These are phyloP conservation scores for Eilema caniola DNA, from an alignment of 2,888 invertebrate species.

Conservation along the genomic window DNA sequence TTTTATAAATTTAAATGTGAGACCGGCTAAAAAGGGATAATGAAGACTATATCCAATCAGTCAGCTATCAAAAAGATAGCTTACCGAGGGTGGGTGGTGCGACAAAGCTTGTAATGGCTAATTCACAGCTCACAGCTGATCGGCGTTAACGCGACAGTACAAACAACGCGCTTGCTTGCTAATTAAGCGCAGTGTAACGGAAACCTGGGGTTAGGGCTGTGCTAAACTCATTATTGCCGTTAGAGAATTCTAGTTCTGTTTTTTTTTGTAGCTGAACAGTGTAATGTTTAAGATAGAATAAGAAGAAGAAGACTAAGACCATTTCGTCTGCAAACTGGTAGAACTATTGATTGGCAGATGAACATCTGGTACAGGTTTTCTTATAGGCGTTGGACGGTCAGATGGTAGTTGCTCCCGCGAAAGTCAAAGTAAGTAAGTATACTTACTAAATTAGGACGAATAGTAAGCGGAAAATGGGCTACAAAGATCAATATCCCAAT, in stretches of 20 bases:
- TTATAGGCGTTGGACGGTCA: not conserved
- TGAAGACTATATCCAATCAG: not conserved
- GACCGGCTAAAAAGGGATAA: not conserved
- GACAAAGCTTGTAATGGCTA: conserved; percentile 39
- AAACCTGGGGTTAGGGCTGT: conserved; percentile 47
- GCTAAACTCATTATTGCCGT: conserved; percentile 12
- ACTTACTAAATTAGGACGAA: not conserved
- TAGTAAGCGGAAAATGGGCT: too few relatives aligned
- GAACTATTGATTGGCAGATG: not conserved
- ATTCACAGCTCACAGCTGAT: conserved; percentile 63
- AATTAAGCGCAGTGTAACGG: conserved; percentile 66
- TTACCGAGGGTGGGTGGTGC: conserved; percentile 10
- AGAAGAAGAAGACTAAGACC: too few relatives aligned
- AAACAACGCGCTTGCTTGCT: conserved; percentile 69
- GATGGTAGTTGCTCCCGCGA: not conserved
- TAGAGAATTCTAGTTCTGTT: not conserved
- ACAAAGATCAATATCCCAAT: too few relatives aligned
- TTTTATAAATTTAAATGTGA: too few relatives aligned
- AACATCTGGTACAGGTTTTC: not conserved
- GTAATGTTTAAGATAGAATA: too few relatives aligned
- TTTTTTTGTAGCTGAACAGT: not conserved
- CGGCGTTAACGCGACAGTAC: conserved; percentile 60
- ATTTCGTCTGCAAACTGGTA: too few relatives aligned
- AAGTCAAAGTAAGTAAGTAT: not conserved
- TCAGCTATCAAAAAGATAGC: conserved; percentile 5